Percentiles rank a stretch among this genome's conserved stretches.
These are phyloP conservation scores for Polypterus bichir DNA, from an alignment of 2,113 vertebrate species.

Conservation along the genomic window DNA sequence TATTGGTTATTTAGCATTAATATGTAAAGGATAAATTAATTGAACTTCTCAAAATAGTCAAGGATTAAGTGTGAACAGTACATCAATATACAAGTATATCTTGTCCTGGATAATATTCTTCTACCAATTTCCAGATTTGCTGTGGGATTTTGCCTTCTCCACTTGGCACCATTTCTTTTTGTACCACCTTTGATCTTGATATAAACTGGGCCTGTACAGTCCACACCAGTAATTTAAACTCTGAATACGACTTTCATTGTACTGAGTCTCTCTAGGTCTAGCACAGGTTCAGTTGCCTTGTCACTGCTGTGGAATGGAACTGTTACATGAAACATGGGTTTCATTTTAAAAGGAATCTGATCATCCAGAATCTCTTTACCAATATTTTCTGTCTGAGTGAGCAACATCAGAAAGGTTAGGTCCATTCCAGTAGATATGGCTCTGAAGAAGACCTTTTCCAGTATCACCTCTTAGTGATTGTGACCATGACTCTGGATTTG, in stretches of 20 bases:
- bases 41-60: background rate
- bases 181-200: background rate
- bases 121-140: constrained; percentile 1
- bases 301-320: background rate
- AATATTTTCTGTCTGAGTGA: no score
- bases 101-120: constrained; percentile 7
- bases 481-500: background rate
- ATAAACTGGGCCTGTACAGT: constrained; percentile 16
- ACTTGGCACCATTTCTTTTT: constrained; percentile 4
- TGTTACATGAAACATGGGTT: background rate
- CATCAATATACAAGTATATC: constrained; percentile 4
- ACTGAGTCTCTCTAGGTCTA: constrained; percentile 11
- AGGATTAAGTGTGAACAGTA: background rate
- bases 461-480: no score
- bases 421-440: no score
- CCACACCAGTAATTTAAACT: constrained; percentile 13
- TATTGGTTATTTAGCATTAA: no score
- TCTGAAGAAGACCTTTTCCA: no score
- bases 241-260: constrained; percentile 3
- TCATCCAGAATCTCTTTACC: background rate
- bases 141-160: background rate
- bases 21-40: no score
- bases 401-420: no score
- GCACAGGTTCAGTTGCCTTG: background rate
- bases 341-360: background rate